Evolutionary conservation across 2,888 invertebrate species (phyloP), one percentile per base, ranked within the genome.

Genomic region (Zhuqinia jingwanae): DNA sequence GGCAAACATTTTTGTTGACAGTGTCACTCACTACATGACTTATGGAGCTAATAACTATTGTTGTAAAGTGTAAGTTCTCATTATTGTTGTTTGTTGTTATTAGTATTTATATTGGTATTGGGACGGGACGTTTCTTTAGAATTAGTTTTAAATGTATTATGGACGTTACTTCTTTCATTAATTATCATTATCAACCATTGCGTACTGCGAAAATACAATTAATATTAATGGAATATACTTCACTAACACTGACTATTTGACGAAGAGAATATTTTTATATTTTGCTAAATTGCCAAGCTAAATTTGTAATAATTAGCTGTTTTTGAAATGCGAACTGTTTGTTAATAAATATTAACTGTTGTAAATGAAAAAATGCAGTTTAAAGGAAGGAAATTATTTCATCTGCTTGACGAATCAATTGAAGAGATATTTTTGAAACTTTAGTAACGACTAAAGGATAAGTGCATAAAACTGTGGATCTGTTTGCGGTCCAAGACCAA

Each of bases 221-320:
- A 60, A 25, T 42, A 20, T 68, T 8, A 42, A 42, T 68, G 17
- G 1, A 68, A 15, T 68, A n/a, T n/a, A 20, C 15, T 42, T 68
- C 42, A 68, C 65, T 68, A 68, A 50, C 73, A 25, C 20, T 73
- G 73, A 73, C 73, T 50, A 73, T 47, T 47, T 50, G 27, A 50
- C 73, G 73, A 22, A 47, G 73, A 76, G n/a, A 30, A 76, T 76
- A 76, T 76, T 76, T 76, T 76, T 76, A 53, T 76, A 76, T 30
- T 76, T 76, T 76, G 56, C 53, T 76, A 76, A 76, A 17, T 76
- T 76, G 76, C 30, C 56, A 76, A 76, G 42, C 36, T 50, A 15
- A 70, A 25, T 36, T 36, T 36, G 36, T 36, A 36, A 36, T 36
- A n/a, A 15, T 8, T n/a, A 50, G 42, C 42, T 22, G 42, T 68